Conservation (phyloP, 2,113 vertebrate genomes). For the Poicephalus meyeri region DNA sequence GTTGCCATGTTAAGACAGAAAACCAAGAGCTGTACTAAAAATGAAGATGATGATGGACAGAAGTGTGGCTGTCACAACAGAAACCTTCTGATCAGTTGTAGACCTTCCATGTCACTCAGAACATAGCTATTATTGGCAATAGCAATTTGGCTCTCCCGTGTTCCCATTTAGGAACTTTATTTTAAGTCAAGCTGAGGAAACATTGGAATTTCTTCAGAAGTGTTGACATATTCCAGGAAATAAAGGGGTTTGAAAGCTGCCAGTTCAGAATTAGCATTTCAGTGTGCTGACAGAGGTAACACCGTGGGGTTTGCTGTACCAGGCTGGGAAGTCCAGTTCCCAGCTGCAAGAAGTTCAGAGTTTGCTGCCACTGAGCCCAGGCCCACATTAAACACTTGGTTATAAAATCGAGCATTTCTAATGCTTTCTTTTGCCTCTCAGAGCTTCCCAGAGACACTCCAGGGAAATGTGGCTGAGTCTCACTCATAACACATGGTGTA, state of each 20-base stretch:
- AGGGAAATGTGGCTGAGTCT: neutral
- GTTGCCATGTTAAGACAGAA: neutral
- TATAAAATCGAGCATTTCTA: neutral
- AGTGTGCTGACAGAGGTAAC: neutral
- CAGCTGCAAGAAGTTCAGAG: neutral
- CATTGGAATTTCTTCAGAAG: neutral
- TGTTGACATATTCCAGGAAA: neutral
- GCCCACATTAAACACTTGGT: neutral
- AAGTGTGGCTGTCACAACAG: neutral
- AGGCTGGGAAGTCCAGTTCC: neutral
- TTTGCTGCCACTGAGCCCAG: neutral
- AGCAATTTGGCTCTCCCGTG: neutral
- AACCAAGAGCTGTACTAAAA: neutral
- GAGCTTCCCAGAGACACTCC: neutral
- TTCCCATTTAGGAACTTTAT: neutral
- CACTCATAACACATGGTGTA: rapidly evolving
- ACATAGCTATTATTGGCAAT: neutral
- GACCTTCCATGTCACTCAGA: neutral
- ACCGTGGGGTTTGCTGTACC: neutral
- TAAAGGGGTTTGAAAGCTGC: neutral
- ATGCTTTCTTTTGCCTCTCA: neutral
- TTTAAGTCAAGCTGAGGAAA: neutral
- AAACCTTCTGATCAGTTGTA: neutral
- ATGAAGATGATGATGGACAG: neutral
- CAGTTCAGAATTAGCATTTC: neutral